A percentile compares a stretch with the other conserved stretches of the same genome.
Evolutionary conservation across 2,888 invertebrate genomes (phyloP).

Genomic region (Nephrotoma flavescens): DNA sequence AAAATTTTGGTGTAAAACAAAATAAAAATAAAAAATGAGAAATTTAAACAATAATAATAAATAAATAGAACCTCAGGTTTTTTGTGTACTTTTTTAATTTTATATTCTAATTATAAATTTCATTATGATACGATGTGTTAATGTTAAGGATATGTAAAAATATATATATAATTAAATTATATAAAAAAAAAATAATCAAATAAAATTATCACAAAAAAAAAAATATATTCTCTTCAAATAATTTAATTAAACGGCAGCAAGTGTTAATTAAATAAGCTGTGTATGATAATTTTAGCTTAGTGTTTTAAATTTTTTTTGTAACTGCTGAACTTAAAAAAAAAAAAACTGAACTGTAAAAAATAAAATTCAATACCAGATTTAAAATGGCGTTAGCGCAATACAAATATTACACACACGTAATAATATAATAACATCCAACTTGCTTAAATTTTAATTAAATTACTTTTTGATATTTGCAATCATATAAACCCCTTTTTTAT

Average conservation of each 20-base stretch:
- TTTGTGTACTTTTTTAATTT: not conserved
- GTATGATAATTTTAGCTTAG: not conserved
- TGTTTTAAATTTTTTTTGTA: not conserved
- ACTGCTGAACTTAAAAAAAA: not conserved
- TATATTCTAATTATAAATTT: not conserved
- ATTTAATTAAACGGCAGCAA: not conserved
- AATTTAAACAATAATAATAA: not conserved
- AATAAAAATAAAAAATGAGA: not conserved
- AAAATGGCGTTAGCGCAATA: not conserved
- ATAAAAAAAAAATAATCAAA: not conserved
- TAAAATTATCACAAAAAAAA: not conserved
- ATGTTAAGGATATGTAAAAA: not conserved
- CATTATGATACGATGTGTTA: not conserved
- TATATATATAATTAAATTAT: too few relatives aligned
- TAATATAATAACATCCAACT: not conserved
- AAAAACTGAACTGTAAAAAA: not conserved
- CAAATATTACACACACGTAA: too few relatives aligned
- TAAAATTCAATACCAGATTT: not conserved
- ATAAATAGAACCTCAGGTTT: not conserved
- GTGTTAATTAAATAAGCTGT: not conserved
- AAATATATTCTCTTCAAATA: not conserved
- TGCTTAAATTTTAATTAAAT: not conserved
- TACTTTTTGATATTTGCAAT: not conserved
- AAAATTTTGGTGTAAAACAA: not conserved
- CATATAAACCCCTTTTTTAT: not conserved